Percentiles rank a stretch among this genome's conserved stretches.
Evolutionary conservation across 2,113 vertebrate genomes (phyloP).

Genomic region (Catharus minimus): DNA sequence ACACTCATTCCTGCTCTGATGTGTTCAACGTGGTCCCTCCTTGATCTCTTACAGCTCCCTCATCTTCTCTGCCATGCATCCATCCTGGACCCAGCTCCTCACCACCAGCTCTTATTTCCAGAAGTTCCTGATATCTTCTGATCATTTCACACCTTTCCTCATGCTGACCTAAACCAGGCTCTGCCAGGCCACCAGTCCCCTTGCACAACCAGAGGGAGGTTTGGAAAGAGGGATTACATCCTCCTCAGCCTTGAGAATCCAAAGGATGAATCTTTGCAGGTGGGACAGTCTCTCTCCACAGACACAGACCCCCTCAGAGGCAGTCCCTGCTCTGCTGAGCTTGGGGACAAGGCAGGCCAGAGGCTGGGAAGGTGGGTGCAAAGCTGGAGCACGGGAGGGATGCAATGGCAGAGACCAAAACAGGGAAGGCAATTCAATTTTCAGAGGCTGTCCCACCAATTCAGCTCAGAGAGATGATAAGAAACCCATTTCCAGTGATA

Average conservation of each 20-base stretch:
- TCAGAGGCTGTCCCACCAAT: conserved; percentile 59
- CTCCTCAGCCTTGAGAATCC: neutral
- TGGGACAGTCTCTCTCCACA: neutral
- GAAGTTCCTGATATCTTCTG: neutral
- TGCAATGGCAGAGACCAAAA: neutral
- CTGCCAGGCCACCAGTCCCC: neutral
- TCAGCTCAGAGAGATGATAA: conserved; percentile 62
- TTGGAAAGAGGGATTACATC: neutral
- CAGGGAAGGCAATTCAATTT: conserved; percentile 64
- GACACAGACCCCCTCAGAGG: rapidly evolving
- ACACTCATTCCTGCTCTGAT: neutral
- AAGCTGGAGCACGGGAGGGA: neutral
- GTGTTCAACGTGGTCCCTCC: neutral
- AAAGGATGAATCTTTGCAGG: neutral
- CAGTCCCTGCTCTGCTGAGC: neutral
- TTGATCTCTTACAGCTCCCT: neutral
- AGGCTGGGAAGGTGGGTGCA: neutral
- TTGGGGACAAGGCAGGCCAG: neutral
- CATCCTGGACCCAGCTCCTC: neutral
- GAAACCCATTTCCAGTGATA: conserved; percentile 69
- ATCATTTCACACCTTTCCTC: neutral
- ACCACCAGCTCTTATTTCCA: neutral
- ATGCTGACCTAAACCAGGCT: neutral
- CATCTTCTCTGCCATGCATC: neutral
- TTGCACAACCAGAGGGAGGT: neutral